Evolutionary conservation across 2,113 vertebrate genomes (phyloP).

Genomic region (Oreochromis tanganicae): DNA sequence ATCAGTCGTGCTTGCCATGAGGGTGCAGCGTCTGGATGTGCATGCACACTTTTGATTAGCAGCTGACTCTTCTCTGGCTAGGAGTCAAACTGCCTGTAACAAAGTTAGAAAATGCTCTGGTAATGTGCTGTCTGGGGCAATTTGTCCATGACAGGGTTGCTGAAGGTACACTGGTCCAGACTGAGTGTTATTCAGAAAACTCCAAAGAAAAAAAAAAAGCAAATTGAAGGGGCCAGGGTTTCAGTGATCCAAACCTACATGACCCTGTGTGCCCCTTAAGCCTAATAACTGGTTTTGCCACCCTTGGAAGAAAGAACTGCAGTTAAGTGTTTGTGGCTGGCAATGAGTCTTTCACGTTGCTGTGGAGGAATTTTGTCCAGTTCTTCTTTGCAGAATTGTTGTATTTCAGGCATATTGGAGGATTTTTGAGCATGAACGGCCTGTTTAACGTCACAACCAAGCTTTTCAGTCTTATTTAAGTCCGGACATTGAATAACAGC

Average conservation of each 20-base stretch:
- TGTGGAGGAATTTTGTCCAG: fast-evolving
- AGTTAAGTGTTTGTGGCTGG: not conserved
- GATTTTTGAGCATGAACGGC: not conserved
- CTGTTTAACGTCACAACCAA: not conserved
- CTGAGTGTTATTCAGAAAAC: not conserved
- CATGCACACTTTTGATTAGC: not conserved
- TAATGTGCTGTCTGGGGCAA: not conserved
- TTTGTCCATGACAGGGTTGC: not conserved
- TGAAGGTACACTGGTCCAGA: not conserved
- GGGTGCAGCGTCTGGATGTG: not conserved
- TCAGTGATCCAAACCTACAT: not conserved
- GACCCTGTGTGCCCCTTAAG: fast-evolving
- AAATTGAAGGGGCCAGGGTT: fast-evolving
- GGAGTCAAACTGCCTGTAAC: not conserved
- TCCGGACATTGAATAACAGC: fast-evolving
- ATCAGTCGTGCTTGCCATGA: not conserved
- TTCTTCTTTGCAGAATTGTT: not conserved
- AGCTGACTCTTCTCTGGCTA: not conserved
- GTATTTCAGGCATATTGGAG: not conserved
- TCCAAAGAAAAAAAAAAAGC: not conserved
- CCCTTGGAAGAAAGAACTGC: not conserved
- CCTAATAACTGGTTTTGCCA: not conserved
- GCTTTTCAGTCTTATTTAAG: not conserved
- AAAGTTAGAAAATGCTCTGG: not conserved
- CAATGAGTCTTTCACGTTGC: not conserved